Base-by-base conservation (phyloP, 2,113 vertebrate genomes). In the Uria lomvia region DNA sequence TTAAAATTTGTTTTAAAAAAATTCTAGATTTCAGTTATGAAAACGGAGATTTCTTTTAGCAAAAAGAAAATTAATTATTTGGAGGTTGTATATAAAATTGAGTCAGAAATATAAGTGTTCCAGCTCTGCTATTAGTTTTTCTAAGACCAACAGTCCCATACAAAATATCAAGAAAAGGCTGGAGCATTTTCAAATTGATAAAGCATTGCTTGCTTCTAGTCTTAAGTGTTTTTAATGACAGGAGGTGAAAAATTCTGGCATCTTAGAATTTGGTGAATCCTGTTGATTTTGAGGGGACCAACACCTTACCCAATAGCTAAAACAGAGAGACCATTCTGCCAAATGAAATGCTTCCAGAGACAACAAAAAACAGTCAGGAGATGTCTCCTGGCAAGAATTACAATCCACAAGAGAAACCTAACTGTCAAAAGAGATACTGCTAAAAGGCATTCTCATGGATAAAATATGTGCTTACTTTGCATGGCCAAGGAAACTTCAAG, bases 351-450 rank as follows among this genome's bases (percentile, higher is more conserved):
- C 40, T 90, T 94, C 59, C 82, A 86, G 63, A 90, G n/a, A 74
- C 16, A 40, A 47, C 55, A 67, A 53, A 86, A 38, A 88, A 11
- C 15, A 56, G 42, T 34, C 40, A 66, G 74, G 58, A 92, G 74
- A 66, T 78, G n/a, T 63, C 84, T 95, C 49, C 71, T 95, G 81
- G 78, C 76, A 94, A 93, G 79, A 96, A 88, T 82, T 83, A 91
- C 63, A 96, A 77, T 19, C 65, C 92, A 92, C 47, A 67, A 78
- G 92, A 96, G 53, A 92, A 95, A 77, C 40, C 21, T 34, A 73
- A 66, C 83, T 92, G 74, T 87, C 85, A 78, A 68, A 93, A 92
- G 67, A 67, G 78, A 86, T 90, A 75, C 58, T 80, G 84, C 66
- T 93, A 60, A 68, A 83, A 95, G 53, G 67, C 72, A 63, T 67